Conservation (phyloP, 2,113 vertebrate species). For the Aldabrachelys gigantea region DNA sequence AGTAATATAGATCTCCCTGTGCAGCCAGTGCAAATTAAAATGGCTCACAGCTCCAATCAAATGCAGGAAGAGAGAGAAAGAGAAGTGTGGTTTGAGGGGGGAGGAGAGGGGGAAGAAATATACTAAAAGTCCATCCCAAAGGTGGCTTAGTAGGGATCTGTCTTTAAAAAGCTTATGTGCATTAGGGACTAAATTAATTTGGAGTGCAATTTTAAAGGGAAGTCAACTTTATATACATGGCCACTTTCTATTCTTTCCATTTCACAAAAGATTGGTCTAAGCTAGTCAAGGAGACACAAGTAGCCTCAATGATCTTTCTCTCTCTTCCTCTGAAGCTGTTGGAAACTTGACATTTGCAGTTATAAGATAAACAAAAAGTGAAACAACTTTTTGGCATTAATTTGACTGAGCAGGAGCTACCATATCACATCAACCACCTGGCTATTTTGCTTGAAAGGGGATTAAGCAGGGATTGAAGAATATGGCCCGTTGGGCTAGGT, state of each 20-base stretch:
- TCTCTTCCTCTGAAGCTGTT: not conserved
- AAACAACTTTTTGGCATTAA: not conserved
- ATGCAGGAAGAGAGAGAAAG: slow-evolving; percentile 32
- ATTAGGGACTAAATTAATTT: not conserved
- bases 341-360: not conserved
- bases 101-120: not conserved
- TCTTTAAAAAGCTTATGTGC: not conserved
- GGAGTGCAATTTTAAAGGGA: not conserved
- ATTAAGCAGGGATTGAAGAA: not conserved
- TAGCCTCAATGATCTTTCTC: not conserved
- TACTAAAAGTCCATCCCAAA: not conserved
- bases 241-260: not conserved
- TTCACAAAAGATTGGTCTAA: rapidly evolving
- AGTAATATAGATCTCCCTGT: slow-evolving; percentile 70
- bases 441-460: not conserved
- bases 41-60: slow-evolving; percentile 57
- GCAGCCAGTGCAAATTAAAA: slow-evolving; percentile 71
- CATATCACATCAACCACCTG: not conserved
- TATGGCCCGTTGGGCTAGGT: rapidly evolving
- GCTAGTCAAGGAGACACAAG: rapidly evolving
- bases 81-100: not conserved
- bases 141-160: not conserved
- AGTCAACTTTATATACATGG: not conserved
- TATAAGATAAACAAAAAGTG: slow-evolving; percentile 12
- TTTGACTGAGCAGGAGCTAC: not conserved